Evolutionary conservation across 2,888 invertebrate genomes (phyloP).

Genomic region (Rhaphigaster nebulosa): DNA sequence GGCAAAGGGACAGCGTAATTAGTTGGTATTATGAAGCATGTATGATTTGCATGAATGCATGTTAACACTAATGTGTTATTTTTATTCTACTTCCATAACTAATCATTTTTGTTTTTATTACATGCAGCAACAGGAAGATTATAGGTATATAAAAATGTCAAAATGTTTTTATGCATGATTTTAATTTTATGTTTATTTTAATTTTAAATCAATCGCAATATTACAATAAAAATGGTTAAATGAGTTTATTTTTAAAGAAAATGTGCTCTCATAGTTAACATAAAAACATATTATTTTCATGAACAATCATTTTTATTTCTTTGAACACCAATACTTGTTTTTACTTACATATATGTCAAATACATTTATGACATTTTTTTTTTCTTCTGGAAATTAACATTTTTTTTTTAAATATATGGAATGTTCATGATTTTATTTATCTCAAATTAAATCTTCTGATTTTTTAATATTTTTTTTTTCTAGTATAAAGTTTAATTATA

Average conservation of each 20-base stretch:
- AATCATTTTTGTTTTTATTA: constrained; percentile 63
- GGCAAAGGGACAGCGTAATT: neutral
- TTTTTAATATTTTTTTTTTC: neutral
- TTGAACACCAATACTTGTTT: neutral
- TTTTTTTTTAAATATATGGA: neutral
- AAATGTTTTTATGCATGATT: neutral
- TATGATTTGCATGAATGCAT: neutral
- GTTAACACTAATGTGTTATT: constrained; percentile 12
- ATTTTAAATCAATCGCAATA: no score
- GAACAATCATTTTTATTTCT: neutral
- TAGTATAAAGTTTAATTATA: neutral
- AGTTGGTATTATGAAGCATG: neutral
- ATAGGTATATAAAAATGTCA: constrained; percentile 67
- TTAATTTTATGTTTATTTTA: neutral
- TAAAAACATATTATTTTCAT: neutral
- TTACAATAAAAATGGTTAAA: no score
- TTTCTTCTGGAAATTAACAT: neutral
- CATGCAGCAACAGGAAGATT: constrained; percentile 69
- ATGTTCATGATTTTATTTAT: neutral
- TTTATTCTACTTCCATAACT: constrained; percentile 60
- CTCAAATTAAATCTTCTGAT: neutral
- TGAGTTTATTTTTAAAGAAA: no score
- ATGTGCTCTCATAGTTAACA: neutral
- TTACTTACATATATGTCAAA: neutral
- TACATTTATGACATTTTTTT: neutral